Base-by-base conservation (phyloP, 2,113 vertebrate species). In the Lamprotornis superbus region DNA sequence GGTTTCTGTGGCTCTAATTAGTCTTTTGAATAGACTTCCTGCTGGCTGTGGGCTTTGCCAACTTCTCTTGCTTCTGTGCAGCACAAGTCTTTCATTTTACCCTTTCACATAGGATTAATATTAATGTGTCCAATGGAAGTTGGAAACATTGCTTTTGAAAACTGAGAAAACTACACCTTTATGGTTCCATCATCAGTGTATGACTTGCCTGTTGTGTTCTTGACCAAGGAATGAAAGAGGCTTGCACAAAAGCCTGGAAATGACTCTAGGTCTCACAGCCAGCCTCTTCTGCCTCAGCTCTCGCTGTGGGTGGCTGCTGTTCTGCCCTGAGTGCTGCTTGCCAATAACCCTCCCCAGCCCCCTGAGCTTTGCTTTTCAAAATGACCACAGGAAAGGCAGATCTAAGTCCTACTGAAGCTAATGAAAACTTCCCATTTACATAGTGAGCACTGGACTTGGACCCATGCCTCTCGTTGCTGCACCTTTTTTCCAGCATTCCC, bases 1-100 rank as follows among this genome's bases (percentile, higher is more conserved):
- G 65, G 71, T 86, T 96, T 95, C 76, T 90, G 35, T 81, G 73
- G 28, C 71, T 95, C 93, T 94, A 49, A 93, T 95, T 92, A 96
- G 13, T 92, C 81, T 87, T 84, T 93, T 94, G 84, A 67, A 79
- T 91, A 69, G 86, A 95, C 69, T 94, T 95, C 90, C 89, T 95
- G 71, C 86, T 92, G 64, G 44, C 92, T 83, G 82, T 90, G 87
- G 40, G 95, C 78, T 91, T 87, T 89, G 89, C 82, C 67, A 87
- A 80, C 44, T 89, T 87, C 80, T 90, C 69, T 94, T 82, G 90
- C 92, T 89, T 94, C 92, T 87, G 91, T 33, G 15, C 21, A 90
- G 83, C 82, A 61, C 89, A 81, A 78, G 57, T 74, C 91, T 89
- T 91, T 53, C 83, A 40, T 87, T 92, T 91, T 37, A 40, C 47